Conservation (phyloP, 1,140 invertebrate species). For the Aphelenchoides avenae region DNA sequence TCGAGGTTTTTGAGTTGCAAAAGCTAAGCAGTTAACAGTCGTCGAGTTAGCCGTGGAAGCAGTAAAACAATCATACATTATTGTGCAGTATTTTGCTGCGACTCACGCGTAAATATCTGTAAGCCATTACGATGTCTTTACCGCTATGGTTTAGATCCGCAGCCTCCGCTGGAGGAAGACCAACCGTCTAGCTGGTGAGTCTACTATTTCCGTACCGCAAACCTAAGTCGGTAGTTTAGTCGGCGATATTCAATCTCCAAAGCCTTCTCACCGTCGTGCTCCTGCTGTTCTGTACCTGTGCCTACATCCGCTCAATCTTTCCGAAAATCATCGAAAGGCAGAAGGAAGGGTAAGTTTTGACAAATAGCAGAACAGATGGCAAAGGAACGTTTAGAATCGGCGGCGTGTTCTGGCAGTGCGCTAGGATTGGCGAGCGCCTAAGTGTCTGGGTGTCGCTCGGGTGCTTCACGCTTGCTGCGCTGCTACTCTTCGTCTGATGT, state of each 20-base stretch:
- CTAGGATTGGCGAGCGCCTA: conserved; percentile 88
- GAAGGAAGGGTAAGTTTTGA: conserved; percentile 78
- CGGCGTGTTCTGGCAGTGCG: conserved; percentile 96
- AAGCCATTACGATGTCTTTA: too few relatives aligned
- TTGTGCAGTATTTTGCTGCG: too few relatives aligned
- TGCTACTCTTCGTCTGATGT: conserved; percentile 47
- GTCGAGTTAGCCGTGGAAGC: too few relatives aligned
- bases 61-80: too few relatives aligned
- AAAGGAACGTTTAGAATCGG: conserved; percentile 69
- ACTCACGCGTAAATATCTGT: too few relatives aligned
- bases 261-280: conserved; percentile 85
- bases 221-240: too few relatives aligned
- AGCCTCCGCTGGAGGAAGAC: too few relatives aligned
- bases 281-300: conserved; percentile 90
- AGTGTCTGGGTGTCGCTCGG: conserved; percentile 85
- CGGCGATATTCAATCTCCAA: conserved; percentile 97
- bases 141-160: too few relatives aligned
- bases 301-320: conserved; percentile 83
- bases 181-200: too few relatives aligned
- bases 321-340: conserved; percentile 86
- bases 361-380: not conserved
- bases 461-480: conserved; percentile 79
- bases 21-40: too few relatives aligned
- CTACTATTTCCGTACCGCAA: too few relatives aligned
- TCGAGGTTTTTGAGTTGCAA: too few relatives aligned